These are phyloP conservation scores for Temnothorax longispinosus DNA, from an alignment of 1,140 invertebrate genomes.

Conservation along the genomic window DNA sequence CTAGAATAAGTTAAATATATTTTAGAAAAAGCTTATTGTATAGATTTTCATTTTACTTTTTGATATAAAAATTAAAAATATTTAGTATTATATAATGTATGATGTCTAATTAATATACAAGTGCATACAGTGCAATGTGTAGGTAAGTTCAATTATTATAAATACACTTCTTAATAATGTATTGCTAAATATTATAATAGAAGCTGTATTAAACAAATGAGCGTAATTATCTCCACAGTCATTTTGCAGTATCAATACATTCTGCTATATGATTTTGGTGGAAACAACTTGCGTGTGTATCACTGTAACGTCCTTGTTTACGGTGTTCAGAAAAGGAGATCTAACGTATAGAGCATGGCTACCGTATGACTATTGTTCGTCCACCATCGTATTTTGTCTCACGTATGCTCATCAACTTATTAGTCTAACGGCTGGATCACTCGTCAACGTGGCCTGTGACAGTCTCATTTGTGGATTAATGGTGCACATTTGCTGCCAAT, in stretches of 20 bases:
- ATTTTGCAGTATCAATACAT: slow-evolving; percentile 29
- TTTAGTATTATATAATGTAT: neutral
- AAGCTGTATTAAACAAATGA: slow-evolving; percentile 15
- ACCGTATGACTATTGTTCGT: slow-evolving; percentile 53
- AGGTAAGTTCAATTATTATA: neutral
- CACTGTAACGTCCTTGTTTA: neutral
- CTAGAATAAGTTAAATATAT: neutral
- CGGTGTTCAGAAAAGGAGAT: neutral
- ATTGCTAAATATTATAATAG: neutral
- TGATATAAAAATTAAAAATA: neutral
- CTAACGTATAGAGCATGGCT: slow-evolving; percentile 55
- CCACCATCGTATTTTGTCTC: neutral
- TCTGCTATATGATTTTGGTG: slow-evolving; percentile 21
- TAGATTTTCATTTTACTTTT: too few species aligned
- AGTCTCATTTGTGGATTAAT: slow-evolving; percentile 64
- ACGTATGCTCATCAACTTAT: slow-evolving; percentile 58
- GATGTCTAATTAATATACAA: too few species aligned
- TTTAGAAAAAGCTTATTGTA: neutral
- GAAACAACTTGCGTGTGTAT: neutral
- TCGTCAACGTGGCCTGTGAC: slow-evolving; percentile 62
- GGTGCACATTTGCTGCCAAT: slow-evolving; percentile 57
- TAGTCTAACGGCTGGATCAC: slow-evolving; percentile 9
- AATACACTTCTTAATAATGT: neutral
- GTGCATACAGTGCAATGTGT: too few species aligned
- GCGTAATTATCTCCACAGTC: slow-evolving; percentile 7